phyloP scores from a whole-genome alignment of 1,140 invertebrate genomes.

The Drosophila guanche region DNA sequence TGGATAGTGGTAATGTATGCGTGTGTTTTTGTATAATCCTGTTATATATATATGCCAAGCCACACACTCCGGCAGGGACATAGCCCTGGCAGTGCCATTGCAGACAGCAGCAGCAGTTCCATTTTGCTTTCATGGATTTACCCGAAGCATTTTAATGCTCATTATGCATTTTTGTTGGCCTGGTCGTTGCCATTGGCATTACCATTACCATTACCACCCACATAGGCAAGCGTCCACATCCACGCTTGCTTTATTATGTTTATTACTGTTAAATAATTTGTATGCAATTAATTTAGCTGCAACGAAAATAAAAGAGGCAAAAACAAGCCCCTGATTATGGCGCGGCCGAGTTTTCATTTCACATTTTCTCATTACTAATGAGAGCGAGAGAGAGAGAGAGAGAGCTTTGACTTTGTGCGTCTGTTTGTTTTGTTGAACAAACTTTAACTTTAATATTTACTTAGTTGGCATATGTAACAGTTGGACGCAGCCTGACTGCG shows the following conservation, averaged over 20 bases:
- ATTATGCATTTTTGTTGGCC: constrained; percentile 79
- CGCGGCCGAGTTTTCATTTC: constrained; percentile 51
- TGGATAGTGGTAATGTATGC: constrained; percentile 64
- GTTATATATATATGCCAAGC: constrained; percentile 36
- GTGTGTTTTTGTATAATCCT: constrained; percentile 66
- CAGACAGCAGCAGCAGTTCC: constrained; percentile 39
- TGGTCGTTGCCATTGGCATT: constrained; percentile 70
- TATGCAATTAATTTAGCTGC: constrained; percentile 78
- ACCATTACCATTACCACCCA: constrained; percentile 28
- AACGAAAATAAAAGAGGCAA: constrained; percentile 38
- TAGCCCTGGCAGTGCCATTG: constrained; percentile 70
- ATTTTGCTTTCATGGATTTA: constrained; percentile 53
- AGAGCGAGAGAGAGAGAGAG: background rate
- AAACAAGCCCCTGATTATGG: constrained; percentile 51
- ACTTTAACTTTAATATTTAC: constrained; percentile 13
- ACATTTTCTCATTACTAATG: constrained; percentile 63
- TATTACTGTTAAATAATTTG: constrained; percentile 82
- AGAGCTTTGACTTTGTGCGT: constrained; percentile 11
- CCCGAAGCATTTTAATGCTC: constrained; percentile 75
- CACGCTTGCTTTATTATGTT: constrained; percentile 76
- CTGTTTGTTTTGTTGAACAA: constrained; percentile 18
- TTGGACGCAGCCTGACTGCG: too few species aligned
- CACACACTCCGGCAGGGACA: constrained; percentile 7
- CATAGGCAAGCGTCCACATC: constrained; percentile 1
- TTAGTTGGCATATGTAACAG: background rate